A percentile compares a stretch with the other conserved stretches of the same genome.
These are phyloP conservation scores for Thecophora atra DNA, from an alignment of 2,888 invertebrate species.

Conservation along the genomic window DNA sequence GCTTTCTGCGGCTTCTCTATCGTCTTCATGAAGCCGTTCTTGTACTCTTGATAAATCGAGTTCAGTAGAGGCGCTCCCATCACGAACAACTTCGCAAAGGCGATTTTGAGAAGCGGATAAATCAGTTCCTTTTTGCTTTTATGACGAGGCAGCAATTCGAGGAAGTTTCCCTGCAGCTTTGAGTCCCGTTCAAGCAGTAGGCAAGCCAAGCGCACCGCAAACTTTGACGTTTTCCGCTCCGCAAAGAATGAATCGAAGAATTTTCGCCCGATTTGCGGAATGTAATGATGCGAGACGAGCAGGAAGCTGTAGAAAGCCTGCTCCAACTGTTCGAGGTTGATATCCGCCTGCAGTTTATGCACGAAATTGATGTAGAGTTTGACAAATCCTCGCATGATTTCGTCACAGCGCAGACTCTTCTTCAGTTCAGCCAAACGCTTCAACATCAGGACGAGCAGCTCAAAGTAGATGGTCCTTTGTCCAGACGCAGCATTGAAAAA, in stretches of 20 bases:
- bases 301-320: constrained; percentile 70
- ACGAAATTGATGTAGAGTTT: constrained; percentile 67
- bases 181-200: constrained; percentile 68
- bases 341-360: constrained; percentile 61
- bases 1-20: constrained; percentile 77
- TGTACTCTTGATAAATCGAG: constrained; percentile 71
- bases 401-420: constrained; percentile 52
- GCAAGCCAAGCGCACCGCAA: constrained; percentile 70
- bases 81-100: constrained; percentile 56
- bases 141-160: constrained; percentile 56
- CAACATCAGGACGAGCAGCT: constrained; percentile 67
- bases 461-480: constrained; percentile 67
- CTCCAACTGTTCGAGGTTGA: constrained; percentile 70
- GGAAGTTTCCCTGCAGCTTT: constrained; percentile 46
- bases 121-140: constrained; percentile 72
- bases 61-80: constrained; percentile 67
- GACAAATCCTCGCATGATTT: constrained; percentile 64
- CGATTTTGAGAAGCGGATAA: constrained; percentile 71
- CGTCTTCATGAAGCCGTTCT: constrained; percentile 72
- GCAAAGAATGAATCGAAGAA: constrained; percentile 69
- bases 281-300: constrained; percentile 71
- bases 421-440: constrained; percentile 66
- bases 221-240: constrained; percentile 68
- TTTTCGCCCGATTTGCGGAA: constrained; percentile 67
- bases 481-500: constrained; percentile 54